These are phyloP conservation scores for Nycteola revayana DNA, from an alignment of 2,888 invertebrate species.

Conservation along the genomic window DNA sequence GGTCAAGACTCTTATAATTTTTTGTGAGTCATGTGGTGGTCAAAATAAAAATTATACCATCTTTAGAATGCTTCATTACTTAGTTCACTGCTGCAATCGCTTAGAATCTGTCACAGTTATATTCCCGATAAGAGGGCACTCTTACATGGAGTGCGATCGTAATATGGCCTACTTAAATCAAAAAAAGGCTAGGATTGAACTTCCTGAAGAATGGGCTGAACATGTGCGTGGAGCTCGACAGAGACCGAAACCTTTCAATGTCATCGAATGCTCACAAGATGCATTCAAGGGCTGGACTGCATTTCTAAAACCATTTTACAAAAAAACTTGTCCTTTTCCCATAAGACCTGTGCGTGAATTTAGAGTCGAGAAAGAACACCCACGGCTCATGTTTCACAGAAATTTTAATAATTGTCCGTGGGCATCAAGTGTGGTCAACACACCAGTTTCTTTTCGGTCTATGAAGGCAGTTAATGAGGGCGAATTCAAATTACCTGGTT, in stretches of 20 bases:
- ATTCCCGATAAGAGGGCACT: conserved; percentile 28
- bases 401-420: too few species aligned
- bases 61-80: too few species aligned
- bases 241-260: conserved; percentile 26
- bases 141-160: conserved; percentile 29
- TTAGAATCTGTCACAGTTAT: too few species aligned
- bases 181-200: conserved; percentile 20
- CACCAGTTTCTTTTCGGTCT: too few species aligned
- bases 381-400: conserved; percentile 24
- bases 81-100: too few species aligned
- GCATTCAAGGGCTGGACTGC: conserved; percentile 13
- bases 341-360: conserved; percentile 28
- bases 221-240: conserved; percentile 21
- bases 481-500: too few species aligned
- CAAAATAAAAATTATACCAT: too few species aligned
- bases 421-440: too few species aligned
- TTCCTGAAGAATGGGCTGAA: conserved; percentile 27
- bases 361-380: conserved; percentile 25
- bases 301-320: too few species aligned
- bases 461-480: too few species aligned
- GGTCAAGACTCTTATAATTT: conserved; percentile 15
- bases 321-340: conserved; percentile 23
- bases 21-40: too few species aligned
- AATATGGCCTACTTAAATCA: conserved; percentile 27
- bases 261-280: conserved; percentile 19